Evolutionary conservation across 2,888 invertebrate genomes (phyloP).

Genomic region (Drymonia ruficornis): DNA sequence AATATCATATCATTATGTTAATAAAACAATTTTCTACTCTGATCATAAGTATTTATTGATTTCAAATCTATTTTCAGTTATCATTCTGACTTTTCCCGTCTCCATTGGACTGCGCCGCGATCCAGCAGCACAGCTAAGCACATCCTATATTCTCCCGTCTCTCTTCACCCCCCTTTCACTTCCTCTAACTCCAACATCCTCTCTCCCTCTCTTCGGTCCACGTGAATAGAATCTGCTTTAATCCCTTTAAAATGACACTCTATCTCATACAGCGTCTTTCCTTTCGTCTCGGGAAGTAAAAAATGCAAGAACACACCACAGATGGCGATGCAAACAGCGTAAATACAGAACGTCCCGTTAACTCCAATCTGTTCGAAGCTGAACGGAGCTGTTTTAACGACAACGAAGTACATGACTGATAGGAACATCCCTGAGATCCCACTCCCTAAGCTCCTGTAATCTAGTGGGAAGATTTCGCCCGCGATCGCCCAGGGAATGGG

Average conservation of each 20-base stretch:
- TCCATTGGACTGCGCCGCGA: background rate
- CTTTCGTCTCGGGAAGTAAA: constrained; percentile 88
- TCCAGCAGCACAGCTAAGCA: constrained; percentile 49
- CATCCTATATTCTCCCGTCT: constrained; percentile 44
- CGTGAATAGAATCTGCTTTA: constrained; percentile 29
- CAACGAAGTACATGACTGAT: constrained; percentile 86
- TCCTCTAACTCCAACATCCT: constrained; percentile 70
- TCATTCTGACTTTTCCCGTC: constrained; percentile 13
- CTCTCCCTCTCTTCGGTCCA: constrained; percentile 53
- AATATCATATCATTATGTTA: background rate
- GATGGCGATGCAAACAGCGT: constrained; percentile 80
- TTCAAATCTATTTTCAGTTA: constrained; percentile 23
- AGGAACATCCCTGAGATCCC: constrained; percentile 87
- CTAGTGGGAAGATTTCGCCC: constrained; percentile 88
- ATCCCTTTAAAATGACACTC: constrained; percentile 82
- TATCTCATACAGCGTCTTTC: constrained; percentile 87
- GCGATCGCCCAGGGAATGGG: constrained; percentile 90
- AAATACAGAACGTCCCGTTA: constrained; percentile 85
- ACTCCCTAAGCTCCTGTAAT: constrained; percentile 86
- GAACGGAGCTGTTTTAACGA: constrained; percentile 87
- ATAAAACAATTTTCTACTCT: background rate
- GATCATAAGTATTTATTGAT: constrained; percentile 7
- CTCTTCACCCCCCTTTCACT: constrained; percentile 69
- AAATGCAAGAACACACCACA: constrained; percentile 85
- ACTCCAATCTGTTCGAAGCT: constrained; percentile 82